A percentile compares a stretch with the other conserved stretches of the same genome.
phyloP scores from a whole-genome alignment of 2,797 vertebrate genomes.

The Pteropus rufus region DNA sequence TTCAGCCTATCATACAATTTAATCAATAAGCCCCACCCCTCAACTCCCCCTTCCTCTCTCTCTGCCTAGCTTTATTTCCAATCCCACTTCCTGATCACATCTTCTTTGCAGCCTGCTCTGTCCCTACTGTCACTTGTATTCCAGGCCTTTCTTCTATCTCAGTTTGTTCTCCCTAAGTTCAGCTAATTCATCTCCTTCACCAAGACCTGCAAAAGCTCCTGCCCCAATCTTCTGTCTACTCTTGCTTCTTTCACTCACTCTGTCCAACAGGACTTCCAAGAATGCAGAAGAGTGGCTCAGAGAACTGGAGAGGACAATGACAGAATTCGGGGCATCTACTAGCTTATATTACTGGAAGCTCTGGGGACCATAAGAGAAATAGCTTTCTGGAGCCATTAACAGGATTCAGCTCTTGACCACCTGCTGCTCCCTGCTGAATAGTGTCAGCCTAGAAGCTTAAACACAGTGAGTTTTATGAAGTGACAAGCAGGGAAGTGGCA shows the following conservation, averaged over 20 bases:
- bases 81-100: background rate
- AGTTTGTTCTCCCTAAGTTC: background rate
- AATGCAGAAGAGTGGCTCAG: constrained; percentile 11
- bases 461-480: background rate
- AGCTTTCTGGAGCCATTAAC: constrained; percentile 56
- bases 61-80: background rate
- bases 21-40: background rate
- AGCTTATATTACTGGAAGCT: constrained; percentile 62
- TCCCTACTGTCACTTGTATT: background rate
- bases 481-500: background rate
- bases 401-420: constrained; percentile 58
- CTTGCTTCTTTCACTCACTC: background rate
- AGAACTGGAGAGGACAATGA: background rate
- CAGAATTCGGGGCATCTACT: constrained; percentile 14
- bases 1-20: background rate
- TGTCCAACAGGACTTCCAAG: constrained; percentile 42
- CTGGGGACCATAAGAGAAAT: constrained; percentile 32
- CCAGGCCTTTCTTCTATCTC: background rate
- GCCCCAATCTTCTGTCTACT: background rate
- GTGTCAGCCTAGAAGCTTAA: background rate
- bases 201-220: background rate
- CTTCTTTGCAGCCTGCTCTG: background rate
- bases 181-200: background rate
- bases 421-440: constrained; percentile 65
- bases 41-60: background rate